Conservation (phyloP, 2,888 invertebrate genomes). For the Cephus pygmeus region DNA sequence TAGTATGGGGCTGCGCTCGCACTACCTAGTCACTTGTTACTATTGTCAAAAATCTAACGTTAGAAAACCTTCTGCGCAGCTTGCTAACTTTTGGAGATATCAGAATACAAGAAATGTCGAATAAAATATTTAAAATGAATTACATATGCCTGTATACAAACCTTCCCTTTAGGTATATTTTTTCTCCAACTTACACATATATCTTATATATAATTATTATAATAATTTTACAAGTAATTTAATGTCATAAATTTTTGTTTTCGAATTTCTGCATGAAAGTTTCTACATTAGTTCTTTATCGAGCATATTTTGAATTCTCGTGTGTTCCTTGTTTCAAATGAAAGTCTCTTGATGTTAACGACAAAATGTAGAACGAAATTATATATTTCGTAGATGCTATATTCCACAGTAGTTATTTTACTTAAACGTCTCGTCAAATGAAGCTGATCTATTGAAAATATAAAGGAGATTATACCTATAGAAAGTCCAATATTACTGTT, state of each 20-base stretch:
- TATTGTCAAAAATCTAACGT: constrained; percentile 48
- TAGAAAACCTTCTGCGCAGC: constrained; percentile 53
- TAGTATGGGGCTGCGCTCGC: constrained; percentile 54
- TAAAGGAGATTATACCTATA: neutral
- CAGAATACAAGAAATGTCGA: constrained; percentile 25
- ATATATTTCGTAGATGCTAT: neutral
- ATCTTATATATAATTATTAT: neutral
- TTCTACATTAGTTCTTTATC: neutral
- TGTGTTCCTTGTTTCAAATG: neutral
- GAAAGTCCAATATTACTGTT: neutral
- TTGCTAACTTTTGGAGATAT: constrained; percentile 40
- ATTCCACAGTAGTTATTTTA: neutral
- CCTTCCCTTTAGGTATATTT: neutral
- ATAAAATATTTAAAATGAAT: constrained; percentile 25
- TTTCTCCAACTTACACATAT: neutral
- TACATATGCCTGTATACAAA: neutral
- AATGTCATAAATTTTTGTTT: neutral
- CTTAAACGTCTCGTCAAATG: neutral
- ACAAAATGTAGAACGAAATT: neutral
- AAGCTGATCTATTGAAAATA: neutral
- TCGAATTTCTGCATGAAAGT: neutral
- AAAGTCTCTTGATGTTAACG: neutral
- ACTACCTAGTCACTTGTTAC: constrained; percentile 64
- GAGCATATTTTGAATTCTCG: neutral
- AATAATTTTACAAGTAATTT: neutral